A percentile compares a stretch with the other conserved stretches of the same genome.
phyloP scores from a whole-genome alignment of 2,888 invertebrate genomes.

The Eudemis profundana region DNA sequence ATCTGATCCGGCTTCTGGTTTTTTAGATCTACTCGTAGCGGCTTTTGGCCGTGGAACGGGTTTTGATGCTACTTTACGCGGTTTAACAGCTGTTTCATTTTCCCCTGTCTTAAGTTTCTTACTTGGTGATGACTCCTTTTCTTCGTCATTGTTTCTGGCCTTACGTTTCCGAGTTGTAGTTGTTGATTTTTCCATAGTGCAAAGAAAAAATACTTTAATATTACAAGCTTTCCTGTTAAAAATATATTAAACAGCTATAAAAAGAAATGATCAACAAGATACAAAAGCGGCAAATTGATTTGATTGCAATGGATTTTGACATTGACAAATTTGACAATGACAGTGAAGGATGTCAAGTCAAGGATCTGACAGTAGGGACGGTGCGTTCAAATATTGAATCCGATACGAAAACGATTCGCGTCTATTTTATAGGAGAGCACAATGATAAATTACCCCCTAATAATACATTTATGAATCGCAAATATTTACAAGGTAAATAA shows the following conservation, averaged over 20 bases:
- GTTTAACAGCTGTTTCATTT: constrained; percentile 4
- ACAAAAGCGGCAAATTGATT: too few relatives aligned
- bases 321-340: too few relatives aligned
- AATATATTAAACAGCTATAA: background rate
- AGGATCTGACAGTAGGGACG: too few relatives aligned
- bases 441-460: too few relatives aligned
- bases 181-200: constrained; percentile 37
- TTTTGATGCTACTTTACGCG: constrained; percentile 14
- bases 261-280: background rate
- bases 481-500: too few relatives aligned
- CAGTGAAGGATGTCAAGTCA: too few relatives aligned
- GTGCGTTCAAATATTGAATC: too few relatives aligned
- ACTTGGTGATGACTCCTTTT: constrained; percentile 21
- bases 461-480: too few relatives aligned
- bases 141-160: constrained; percentile 41
- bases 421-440: too few relatives aligned
- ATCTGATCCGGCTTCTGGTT: constrained; percentile 12
- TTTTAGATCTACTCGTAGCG: constrained; percentile 20
- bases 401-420: too few relatives aligned
- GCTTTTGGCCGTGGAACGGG: constrained; percentile 9
- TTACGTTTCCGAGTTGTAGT: constrained; percentile 55
- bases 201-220: background rate
- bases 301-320: too few relatives aligned
- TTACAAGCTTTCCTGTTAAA: background rate
- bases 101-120: constrained; percentile 38